These are phyloP conservation scores for Phyllopteryx taeniolatus DNA, from an alignment of 2,113 vertebrate genomes.

Conservation along the genomic window DNA sequence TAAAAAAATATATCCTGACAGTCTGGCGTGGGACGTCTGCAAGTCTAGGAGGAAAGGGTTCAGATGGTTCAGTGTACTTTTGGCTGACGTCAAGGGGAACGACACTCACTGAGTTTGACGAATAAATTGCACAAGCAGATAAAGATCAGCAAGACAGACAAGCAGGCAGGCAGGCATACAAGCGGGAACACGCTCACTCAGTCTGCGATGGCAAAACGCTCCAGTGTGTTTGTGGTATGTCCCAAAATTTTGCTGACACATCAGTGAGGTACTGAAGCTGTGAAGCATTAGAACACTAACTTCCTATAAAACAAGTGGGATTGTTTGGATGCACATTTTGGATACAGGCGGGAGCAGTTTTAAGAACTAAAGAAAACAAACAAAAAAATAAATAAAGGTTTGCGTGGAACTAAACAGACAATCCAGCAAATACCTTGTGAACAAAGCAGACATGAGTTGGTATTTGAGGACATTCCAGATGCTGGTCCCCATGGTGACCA, in stretches of 20 bases:
- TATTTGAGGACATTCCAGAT: not conserved
- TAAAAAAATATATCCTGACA: slow-evolving; percentile 22
- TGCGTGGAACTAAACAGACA: not conserved
- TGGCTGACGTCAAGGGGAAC: not conserved
- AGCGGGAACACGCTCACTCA: slow-evolving; percentile 5
- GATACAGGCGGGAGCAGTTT: not conserved
- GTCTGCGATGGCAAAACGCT: slow-evolving; percentile 7
- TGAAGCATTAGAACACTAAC: not conserved
- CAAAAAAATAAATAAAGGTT: not conserved
- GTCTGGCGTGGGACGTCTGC: not conserved
- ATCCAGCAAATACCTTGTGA: too few relatives aligned
- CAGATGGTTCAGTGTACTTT: not conserved
- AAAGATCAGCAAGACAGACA: slow-evolving; percentile 23
- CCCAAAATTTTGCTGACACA: not conserved
- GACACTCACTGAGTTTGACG: slow-evolving; percentile 7
- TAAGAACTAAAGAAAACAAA: not conserved
- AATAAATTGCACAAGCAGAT: slow-evolving; percentile 6
- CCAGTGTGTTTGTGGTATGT: slow-evolving; percentile 2
- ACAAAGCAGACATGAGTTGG: not conserved
- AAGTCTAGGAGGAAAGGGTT: not conserved
- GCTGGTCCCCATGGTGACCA: not conserved
- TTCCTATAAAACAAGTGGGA: not conserved
- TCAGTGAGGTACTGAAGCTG: not conserved
- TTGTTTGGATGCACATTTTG: not conserved
- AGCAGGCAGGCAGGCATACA: not conserved